Evolutionary conservation across 2,113 vertebrate species (phyloP), one percentile per base, ranked within the genome.

Genomic region (Spea multiplicata): DNA sequence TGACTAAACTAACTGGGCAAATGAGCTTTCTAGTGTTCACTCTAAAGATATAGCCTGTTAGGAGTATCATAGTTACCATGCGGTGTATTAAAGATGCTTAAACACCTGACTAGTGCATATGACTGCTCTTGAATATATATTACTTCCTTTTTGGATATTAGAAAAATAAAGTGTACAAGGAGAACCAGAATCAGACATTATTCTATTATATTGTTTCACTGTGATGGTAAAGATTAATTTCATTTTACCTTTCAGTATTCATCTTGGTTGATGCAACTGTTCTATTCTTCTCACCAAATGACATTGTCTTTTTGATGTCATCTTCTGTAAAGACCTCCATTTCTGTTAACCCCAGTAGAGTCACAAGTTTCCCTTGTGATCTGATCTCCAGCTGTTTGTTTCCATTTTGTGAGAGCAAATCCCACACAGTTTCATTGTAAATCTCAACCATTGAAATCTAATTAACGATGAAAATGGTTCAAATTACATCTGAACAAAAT

Each of bases 401-500:
- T 5, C 80, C 8, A 30, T 44, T 83, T 82, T 87, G 83, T 53
- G 83, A 55, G 68, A 90, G 44, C 4, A 90, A 87, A 83, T 91
- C 88, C 17, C 84, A 86, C 53, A 91, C 44, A 4, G 66, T 84
- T 62, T 91, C 90, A 10, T 90, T 89, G 46, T 91, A 89, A 68
- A 89, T 89, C 76, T 91, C 90, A 59, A 89, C 47, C 87, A 90
- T 91, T 50, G 89, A 90, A 75, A 91, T 85, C 90, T 91, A 82
- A 67, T 75, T 13, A 57, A 64, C 74, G n/a, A 14, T 2, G 55
- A 8, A 48, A 61, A 4, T 50, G 16, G 6, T 50, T 71, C 8
- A 52, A 50, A 59, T 59, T 2, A 59, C 8, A 9, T 10, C 55
- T 59, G 55, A 59, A 12, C 30, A 30, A 30, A 30, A 30, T 30